Percentiles rank a stretch among this genome's conserved stretches.
phyloP scores from a whole-genome alignment of 2,888 invertebrate genomes.

The Orchestes rusci region DNA sequence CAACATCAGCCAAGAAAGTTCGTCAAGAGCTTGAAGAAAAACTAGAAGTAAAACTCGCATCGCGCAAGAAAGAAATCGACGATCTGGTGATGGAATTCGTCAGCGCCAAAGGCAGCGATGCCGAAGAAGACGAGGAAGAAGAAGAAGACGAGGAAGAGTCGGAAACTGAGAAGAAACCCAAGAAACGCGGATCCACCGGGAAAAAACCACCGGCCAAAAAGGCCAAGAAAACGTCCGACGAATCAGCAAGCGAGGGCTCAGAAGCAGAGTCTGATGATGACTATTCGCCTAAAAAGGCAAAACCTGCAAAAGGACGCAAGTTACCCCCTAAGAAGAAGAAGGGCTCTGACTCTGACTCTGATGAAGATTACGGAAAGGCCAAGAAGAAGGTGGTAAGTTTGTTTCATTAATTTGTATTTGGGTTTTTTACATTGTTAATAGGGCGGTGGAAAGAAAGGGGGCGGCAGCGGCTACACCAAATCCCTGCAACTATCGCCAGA shows the following conservation, averaged over 20 bases:
- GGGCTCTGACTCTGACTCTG: slow-evolving; percentile 61
- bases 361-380: slow-evolving; percentile 61
- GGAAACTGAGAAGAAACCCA: slow-evolving; percentile 48
- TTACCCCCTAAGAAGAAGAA: slow-evolving; percentile 55
- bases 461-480: slow-evolving; percentile 75
- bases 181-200: slow-evolving; percentile 50
- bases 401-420: slow-evolving; percentile 3
- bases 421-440: slow-evolving; percentile 2
- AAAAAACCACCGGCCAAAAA: slow-evolving; percentile 45
- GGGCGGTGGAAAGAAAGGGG: slow-evolving; percentile 44
- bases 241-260: slow-evolving; percentile 45
- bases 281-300: slow-evolving; percentile 53
- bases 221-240: slow-evolving; percentile 49
- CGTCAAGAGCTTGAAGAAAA: slow-evolving; percentile 78
- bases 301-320: slow-evolving; percentile 49
- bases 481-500: slow-evolving; percentile 79
- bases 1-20: slow-evolving; percentile 84
- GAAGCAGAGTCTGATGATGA: slow-evolving; percentile 54
- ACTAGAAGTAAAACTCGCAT: slow-evolving; percentile 66
- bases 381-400: slow-evolving; percentile 45
- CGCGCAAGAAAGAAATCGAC: slow-evolving; percentile 81
- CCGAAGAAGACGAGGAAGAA: slow-evolving; percentile 52
- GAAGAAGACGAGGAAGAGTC: slow-evolving; percentile 35
- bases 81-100: slow-evolving; percentile 76
- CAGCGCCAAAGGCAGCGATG: slow-evolving; percentile 42